phyloP scores from a whole-genome alignment of 1,140 invertebrate genomes.

The Reticulitermes speratus region DNA sequence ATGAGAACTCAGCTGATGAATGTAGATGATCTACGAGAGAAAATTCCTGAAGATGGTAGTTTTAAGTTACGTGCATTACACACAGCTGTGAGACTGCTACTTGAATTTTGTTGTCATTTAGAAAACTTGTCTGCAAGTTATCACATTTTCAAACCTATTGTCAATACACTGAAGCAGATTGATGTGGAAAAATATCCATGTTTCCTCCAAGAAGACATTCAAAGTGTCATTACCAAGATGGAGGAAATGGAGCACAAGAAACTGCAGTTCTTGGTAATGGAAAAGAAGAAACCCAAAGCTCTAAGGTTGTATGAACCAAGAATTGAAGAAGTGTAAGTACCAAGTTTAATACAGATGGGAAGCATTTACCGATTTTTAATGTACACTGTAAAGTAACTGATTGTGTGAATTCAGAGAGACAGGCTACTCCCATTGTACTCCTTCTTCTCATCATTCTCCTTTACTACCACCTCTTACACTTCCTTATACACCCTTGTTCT shows the following conservation, averaged over 20 bases:
- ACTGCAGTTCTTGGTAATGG: conserved; percentile 39
- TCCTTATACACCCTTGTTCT: background rate
- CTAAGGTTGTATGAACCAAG: conserved; percentile 81
- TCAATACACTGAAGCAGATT: background rate
- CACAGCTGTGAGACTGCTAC: conserved; percentile 23
- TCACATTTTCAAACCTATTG: background rate
- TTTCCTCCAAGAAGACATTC: background rate
- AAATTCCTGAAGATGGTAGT: background rate
- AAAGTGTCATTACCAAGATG: background rate
- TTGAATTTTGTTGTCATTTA: conserved; percentile 21
- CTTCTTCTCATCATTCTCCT: background rate
- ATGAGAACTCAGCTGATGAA: conserved; percentile 12
- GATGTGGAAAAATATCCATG: conserved; percentile 1
- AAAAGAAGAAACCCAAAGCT: conserved; percentile 73
- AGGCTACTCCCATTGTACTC: background rate
- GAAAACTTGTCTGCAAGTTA: background rate
- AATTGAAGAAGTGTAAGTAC: conserved; percentile 74
- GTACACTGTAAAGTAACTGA: background rate
- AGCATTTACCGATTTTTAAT: background rate
- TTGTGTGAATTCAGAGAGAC: background rate
- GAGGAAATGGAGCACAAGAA: background rate
- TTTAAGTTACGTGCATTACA: conserved; percentile 31
- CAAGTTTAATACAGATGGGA: conserved; percentile 27
- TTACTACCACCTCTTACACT: background rate
- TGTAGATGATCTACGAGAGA: conserved; percentile 5